phyloP scores from a whole-genome alignment of 2,888 invertebrate species.

The Scrobipalpa costella region DNA sequence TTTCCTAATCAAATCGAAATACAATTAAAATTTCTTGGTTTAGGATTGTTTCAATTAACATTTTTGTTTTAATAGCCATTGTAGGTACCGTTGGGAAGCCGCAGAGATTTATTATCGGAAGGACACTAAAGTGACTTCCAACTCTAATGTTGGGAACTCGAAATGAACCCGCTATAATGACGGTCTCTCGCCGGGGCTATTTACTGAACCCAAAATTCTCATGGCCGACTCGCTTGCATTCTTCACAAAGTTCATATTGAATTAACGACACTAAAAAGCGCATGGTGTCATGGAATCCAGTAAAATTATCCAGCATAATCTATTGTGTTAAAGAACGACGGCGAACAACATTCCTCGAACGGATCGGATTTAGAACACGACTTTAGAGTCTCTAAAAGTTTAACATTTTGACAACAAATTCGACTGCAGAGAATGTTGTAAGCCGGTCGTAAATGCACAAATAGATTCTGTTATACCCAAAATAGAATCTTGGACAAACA shows the following conservation, averaged over 20 bases:
- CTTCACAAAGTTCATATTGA: constrained; percentile 60
- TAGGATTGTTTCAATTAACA: constrained; percentile 40
- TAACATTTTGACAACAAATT: constrained; percentile 67
- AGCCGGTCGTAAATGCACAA: constrained; percentile 62
- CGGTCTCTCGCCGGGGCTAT: constrained; percentile 61
- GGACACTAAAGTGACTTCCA: constrained; percentile 60
- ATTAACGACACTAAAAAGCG: constrained; percentile 68
- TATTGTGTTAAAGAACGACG: constrained; percentile 55
- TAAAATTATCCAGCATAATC: constrained; percentile 64
- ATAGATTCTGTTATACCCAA: constrained; percentile 52
- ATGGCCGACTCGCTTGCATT: constrained; percentile 58
- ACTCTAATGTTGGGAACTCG: constrained; percentile 63
- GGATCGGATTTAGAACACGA: constrained; percentile 65
- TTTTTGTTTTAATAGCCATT: constrained; percentile 52
- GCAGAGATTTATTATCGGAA: constrained; percentile 61
- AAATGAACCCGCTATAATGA: constrained; percentile 65
- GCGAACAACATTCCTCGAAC: constrained; percentile 62
- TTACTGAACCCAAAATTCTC: constrained; percentile 65
- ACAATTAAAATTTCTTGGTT: constrained; percentile 34
- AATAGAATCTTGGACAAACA: constrained; percentile 67
- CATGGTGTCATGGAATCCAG: constrained; percentile 56
- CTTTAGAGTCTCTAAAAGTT: constrained; percentile 47
- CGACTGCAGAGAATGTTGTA: constrained; percentile 53
- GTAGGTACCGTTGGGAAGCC: constrained; percentile 39
- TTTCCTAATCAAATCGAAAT: constrained; percentile 36